A percentile compares a stretch with the other conserved stretches of the same genome.
These are phyloP conservation scores for Ceraclea dissimilis DNA, from an alignment of 2,888 invertebrate species.

Conservation along the genomic window DNA sequence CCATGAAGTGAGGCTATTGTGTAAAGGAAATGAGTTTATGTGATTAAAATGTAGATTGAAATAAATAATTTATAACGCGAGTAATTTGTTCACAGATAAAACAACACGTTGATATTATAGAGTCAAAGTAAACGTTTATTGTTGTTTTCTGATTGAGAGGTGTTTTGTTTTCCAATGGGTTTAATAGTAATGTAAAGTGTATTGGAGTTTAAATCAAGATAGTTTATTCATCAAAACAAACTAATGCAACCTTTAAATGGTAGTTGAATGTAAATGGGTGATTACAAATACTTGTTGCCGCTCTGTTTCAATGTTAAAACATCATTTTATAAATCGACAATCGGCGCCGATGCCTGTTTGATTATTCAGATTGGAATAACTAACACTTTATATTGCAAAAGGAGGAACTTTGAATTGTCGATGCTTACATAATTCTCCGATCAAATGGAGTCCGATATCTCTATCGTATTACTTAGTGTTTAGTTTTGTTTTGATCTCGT, in stretches of 20 bases:
- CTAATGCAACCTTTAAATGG: not conserved
- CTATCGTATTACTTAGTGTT: too few relatives aligned
- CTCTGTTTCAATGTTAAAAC: not conserved
- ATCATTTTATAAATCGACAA: not conserved
- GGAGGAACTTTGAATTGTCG: too few relatives aligned
- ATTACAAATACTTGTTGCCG: not conserved
- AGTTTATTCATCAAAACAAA: constrained; percentile 1
- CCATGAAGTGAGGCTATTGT: too few relatives aligned
- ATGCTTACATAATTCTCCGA: too few relatives aligned
- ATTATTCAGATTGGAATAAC: too few relatives aligned
- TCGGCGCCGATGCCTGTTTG: not conserved
- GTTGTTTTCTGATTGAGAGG: not conserved
- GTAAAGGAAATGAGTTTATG: too few relatives aligned
- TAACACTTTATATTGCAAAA: too few relatives aligned
- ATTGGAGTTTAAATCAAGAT: not conserved
- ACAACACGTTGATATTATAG: too few relatives aligned
- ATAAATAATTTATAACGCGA: not conserved
- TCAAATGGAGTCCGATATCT: too few relatives aligned
- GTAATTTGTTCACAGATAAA: not conserved
- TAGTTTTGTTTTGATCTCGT: too few relatives aligned
- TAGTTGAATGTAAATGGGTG: not conserved
- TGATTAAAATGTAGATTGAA: too few relatives aligned
- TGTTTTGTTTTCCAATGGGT: not conserved
- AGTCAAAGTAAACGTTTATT: too few relatives aligned
- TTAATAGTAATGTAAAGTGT: not conserved